Base-by-base conservation (phyloP, 2,888 invertebrate genomes). In the Perdita meconis region DNA sequence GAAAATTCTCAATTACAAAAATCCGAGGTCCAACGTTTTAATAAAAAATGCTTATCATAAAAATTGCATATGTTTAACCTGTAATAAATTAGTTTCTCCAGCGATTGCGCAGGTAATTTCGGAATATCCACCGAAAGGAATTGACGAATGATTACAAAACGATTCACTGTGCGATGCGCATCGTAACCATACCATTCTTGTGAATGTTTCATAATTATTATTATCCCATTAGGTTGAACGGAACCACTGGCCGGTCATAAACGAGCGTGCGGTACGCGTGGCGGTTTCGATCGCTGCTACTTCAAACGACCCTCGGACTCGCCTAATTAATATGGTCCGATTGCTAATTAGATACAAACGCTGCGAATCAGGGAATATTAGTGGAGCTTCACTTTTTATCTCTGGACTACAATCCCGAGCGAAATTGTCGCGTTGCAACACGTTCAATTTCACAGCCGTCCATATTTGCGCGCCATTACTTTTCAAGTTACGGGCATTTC, bases 151-250 rank as follows among this genome's bases (percentile, higher is more conserved):
- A 57, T 67, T 66, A 64, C 57, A 66, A 65, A 68, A 71, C 72
- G 72, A 76, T 81, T 83, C 70, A 50, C 69, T n/a, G 56, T 55
- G 38, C 68, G 65, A 68, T 24, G 38, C 53, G 47, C 40, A 22
- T 50, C 10, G 51, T 34, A 75, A 78, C 77, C 66, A 70, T 75
- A 56, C 50, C 76, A 50, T 82, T 82, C 80, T 67, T 80, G 80
- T 76, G 75, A 82, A 84, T 74, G 76, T 74, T 78, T 82, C 75
- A 78, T 80, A 84, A 78, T 80, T 82, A 82, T 82, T 82, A 80
- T 73, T 69, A 61, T 80, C 69, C 80, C 73, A 78, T 84, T 78
- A 71, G 69, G 73, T 67, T 61, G 73, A 80, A 76, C 73, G 67
- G 57, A 71, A 47, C 69, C 60, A 57, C 60, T 63, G 56, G 60